phyloP scores from a whole-genome alignment of 1,140 invertebrate genomes.

The Phymorhynchus buccinoides region DNA sequence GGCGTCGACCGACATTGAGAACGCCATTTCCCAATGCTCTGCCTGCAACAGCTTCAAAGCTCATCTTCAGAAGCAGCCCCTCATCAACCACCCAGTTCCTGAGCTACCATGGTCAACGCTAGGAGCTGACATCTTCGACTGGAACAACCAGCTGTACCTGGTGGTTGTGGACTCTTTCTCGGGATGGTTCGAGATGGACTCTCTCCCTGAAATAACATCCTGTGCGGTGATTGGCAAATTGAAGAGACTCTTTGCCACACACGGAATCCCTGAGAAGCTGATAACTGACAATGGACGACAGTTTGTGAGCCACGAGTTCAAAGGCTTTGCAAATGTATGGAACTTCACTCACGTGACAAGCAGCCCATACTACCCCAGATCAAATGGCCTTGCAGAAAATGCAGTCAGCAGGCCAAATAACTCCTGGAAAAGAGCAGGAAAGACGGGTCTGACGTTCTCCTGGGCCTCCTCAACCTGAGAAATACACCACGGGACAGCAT shows the following conservation, averaged over 20 bases:
- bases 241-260: no score
- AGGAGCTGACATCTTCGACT: not conserved
- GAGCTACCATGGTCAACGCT: slow-evolving; percentile 25
- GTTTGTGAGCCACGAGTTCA: no score
- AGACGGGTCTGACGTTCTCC: not conserved
- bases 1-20: no score
- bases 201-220: not conserved
- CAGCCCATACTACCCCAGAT: slow-evolving; percentile 4
- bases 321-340: slow-evolving; percentile 3
- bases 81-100: no score
- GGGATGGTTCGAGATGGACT: slow-evolving; percentile 2
- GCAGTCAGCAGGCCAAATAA: slow-evolving; percentile 10
- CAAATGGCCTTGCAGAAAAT: slow-evolving; percentile 8
- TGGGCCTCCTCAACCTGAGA: not conserved
- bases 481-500: slow-evolving; percentile 4
- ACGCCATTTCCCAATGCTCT: no score
- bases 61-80: no score
- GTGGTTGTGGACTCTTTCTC: slow-evolving; percentile 14
- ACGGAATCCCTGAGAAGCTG: no score
- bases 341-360: slow-evolving; percentile 3
- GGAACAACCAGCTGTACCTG: slow-evolving; percentile 5
- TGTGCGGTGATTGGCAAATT: no score
- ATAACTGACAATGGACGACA: no score
- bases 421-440: not conserved
- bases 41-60: no score